Base-by-base conservation (phyloP, 1,140 invertebrate genomes). In the Lysiphlebus fabarum region DNA sequence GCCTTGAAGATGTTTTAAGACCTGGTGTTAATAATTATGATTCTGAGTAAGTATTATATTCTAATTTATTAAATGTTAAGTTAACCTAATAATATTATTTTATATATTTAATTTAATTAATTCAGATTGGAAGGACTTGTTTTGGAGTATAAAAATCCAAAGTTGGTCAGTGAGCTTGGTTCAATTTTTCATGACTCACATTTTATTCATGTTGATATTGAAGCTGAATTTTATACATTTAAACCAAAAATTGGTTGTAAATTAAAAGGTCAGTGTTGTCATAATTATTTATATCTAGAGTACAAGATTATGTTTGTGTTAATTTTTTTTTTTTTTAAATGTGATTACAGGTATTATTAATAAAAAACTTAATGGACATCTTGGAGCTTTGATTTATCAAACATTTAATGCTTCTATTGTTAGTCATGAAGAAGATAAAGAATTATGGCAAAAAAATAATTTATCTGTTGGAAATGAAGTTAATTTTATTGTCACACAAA, bases 171-270 rank as follows among this genome's bases (percentile, higher is more conserved):
- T 58, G 71, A 82, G 58, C 58, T 81, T 11, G 82, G 82, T 59
- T 68, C 74, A 17, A 81, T 84, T 59, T 70, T 81, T 47, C 77
- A 82, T 63, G 85, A 86, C 59, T 80, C 77, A 63, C 78, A 75
- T 59, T 85, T 82, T 58, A 82, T 86, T 63, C 82, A 86, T 64
- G 70, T 85, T 44, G 81, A 87, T 73, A 78, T 87, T 11, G 78
- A 84, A 75, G 84, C 82, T 40, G 84, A 86, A 64, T 86, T 86
- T 72, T 87, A 84, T 72, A 72, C 87, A 59, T 88, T 88, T 70
- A 74, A 73, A 56, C 85, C 85, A 45, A 62, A 68, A 60, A 62
- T 79, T 33, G 83, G 81, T 0, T 55, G 70, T 69, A 58, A 53
- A 61, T 56, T 80, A 61, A 67, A 74, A 72, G 70, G 82, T n/a